These are phyloP conservation scores for Saturnia pavonia DNA, from an alignment of 2,888 invertebrate genomes.

Conservation along the genomic window DNA sequence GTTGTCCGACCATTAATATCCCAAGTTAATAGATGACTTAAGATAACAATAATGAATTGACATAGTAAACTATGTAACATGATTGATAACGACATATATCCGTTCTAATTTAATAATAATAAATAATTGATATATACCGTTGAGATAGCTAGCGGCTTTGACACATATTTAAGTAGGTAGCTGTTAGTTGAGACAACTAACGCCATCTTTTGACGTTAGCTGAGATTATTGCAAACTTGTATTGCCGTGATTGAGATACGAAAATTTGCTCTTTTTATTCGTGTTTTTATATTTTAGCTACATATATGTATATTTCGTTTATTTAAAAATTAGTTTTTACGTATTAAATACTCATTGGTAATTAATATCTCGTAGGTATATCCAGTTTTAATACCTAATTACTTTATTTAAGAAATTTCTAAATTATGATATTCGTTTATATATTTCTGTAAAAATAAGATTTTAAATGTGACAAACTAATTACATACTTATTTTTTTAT, in stretches of 20 bases:
- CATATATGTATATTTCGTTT: too few species aligned
- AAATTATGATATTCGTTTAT: too few species aligned
- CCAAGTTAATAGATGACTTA: conserved; percentile 19
- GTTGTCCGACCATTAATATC: conserved; percentile 12
- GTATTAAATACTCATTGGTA: too few species aligned
- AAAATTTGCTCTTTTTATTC: not conserved
- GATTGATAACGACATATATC: conserved; percentile 53
- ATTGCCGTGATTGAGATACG: not conserved
- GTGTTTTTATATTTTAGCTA: not conserved
- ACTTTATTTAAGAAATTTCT: too few species aligned
- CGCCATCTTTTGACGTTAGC: conserved; percentile 56
- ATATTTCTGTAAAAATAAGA: too few species aligned
- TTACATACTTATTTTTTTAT: too few species aligned
- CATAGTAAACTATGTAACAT: conserved; percentile 36
- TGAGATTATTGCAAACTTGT: conserved; percentile 35
- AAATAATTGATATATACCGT: conserved; percentile 52
- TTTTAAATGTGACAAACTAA: too few species aligned
- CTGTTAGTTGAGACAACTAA: conserved; percentile 34
- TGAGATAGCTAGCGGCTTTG: conserved; percentile 62
- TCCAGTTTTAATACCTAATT: too few species aligned
- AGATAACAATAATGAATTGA: conserved; percentile 21
- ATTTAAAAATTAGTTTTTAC: too few species aligned
- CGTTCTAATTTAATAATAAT: conserved; percentile 50
- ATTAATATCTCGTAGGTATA: too few species aligned
- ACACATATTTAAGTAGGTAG: conserved; percentile 48